Conservation (phyloP, 2,888 invertebrate genomes). For the Ectropis crepuscularia region DNA sequence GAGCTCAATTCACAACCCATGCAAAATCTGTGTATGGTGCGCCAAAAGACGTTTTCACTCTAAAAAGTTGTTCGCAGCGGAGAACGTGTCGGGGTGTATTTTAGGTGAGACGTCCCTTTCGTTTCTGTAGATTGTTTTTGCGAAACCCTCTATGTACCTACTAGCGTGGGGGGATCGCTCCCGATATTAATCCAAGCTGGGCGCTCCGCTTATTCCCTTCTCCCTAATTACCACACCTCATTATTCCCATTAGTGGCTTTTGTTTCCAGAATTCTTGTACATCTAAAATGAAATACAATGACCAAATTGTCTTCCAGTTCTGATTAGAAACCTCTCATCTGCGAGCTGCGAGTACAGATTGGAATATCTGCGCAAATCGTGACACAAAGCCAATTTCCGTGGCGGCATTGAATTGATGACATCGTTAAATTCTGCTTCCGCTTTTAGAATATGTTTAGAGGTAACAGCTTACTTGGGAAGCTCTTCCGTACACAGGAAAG, state of each 20-base stretch:
- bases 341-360: neutral
- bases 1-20: too few species aligned
- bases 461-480: too few species aligned
- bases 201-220: constrained; percentile 2
- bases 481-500: too few species aligned
- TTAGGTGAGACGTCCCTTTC: too few species aligned
- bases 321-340: constrained; percentile 9
- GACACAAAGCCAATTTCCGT: constrained; percentile 21
- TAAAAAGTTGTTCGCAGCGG: too few species aligned
- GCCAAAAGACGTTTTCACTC: too few species aligned
- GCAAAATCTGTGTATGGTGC: too few species aligned
- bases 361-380: constrained; percentile 8
- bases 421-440: constrained; percentile 10
- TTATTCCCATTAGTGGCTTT: constrained; percentile 15
- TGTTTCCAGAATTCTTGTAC: constrained; percentile 9
- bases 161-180: constrained; percentile 10
- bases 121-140: too few species aligned
- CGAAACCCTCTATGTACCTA: too few species aligned
- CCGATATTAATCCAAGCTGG: constrained; percentile 6
- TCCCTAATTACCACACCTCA: constrained; percentile 17
- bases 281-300: neutral
- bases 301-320: constrained; percentile 1
- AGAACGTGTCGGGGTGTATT: too few species aligned
- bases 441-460: neutral
- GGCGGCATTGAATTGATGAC: constrained; percentile 12